Conservation (phyloP, 2,888 invertebrate genomes). For the Folsomia candida region DNA sequence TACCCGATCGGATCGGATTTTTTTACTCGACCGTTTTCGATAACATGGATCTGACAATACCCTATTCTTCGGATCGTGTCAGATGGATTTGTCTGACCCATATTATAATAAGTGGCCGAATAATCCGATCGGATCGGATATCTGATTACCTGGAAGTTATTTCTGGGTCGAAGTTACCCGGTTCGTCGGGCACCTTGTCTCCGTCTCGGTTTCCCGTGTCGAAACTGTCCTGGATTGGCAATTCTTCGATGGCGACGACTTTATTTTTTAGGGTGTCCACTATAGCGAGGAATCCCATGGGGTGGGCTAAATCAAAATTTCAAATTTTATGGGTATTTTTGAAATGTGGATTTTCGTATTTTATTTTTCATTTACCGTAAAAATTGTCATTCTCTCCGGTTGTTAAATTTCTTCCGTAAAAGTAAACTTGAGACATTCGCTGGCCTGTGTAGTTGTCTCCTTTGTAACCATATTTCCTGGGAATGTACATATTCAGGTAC, state of each 20-base stretch:
- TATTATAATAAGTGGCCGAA: too few relatives aligned
- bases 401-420: slow-evolving; percentile 17
- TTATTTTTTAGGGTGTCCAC: slow-evolving; percentile 19
- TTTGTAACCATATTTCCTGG: slow-evolving; percentile 13
- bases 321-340: background rate
- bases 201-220: slow-evolving; percentile 16
- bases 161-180: slow-evolving; percentile 16
- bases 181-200: slow-evolving; percentile 13
- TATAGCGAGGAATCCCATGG: slow-evolving; percentile 27
- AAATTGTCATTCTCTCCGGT: slow-evolving; percentile 1
- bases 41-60: too few relatives aligned
- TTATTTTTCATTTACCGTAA: background rate
- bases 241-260: slow-evolving; percentile 27
- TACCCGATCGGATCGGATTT: too few relatives aligned
- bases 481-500: too few relatives aligned
- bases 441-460: slow-evolving; percentile 11
- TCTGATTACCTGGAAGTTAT: too few relatives aligned
- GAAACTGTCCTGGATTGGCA: slow-evolving; percentile 24
- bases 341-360: background rate
- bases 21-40: too few relatives aligned
- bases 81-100: background rate
- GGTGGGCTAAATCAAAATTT: slow-evolving; percentile 28
- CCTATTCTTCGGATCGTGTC: too few relatives aligned
- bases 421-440: slow-evolving; percentile 13
- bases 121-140: too few relatives aligned